Evolutionary conservation across 30 jellyfish, hydroid and myxozoan species (phyloP).

Genomic region (Rhopilema esculentum): DNA sequence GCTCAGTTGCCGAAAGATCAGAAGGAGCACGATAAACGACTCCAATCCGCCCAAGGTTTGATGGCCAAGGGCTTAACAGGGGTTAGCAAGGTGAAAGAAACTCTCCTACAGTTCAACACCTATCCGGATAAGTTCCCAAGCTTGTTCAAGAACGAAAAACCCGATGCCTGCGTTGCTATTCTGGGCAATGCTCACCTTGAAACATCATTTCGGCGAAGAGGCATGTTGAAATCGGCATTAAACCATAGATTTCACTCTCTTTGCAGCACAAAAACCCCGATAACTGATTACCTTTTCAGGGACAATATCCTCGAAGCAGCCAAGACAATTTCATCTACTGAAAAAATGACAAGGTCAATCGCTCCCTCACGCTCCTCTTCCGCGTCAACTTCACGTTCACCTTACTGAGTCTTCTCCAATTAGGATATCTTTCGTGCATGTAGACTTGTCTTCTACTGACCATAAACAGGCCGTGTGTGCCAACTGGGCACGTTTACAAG

Average conservation of each 20-base stretch:
- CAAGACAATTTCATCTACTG: not conserved
- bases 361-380: not conserved
- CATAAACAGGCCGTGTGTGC: too few relatives aligned
- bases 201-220: conserved; percentile 11
- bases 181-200: conserved; percentile 22
- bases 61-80: conserved; percentile 17
- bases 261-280: conserved; percentile 7
- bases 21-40: conserved; percentile 25
- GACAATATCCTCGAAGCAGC: conserved; percentile 16
- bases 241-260: conserved; percentile 5
- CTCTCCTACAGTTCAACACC: not conserved
- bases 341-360: not conserved
- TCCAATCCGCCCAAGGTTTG: conserved; percentile 7
- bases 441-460: too few relatives aligned
- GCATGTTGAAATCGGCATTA: conserved; percentile 2
- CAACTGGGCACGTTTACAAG: too few relatives aligned
- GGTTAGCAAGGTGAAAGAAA: not conserved
- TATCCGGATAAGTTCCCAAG: conserved; percentile 10
- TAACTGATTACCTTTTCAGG: conserved; percentile 9
- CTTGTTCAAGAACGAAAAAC: not conserved
- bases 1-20: conserved; percentile 20
- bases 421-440: too few relatives aligned
- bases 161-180: conserved; percentile 1
- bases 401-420: too few relatives aligned
- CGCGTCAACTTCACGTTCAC: too few relatives aligned